Evolutionary conservation across 1,140 invertebrate species (phyloP), one percentile per base, ranked within the genome.

Genomic region (Nephotettix cincticeps): DNA sequence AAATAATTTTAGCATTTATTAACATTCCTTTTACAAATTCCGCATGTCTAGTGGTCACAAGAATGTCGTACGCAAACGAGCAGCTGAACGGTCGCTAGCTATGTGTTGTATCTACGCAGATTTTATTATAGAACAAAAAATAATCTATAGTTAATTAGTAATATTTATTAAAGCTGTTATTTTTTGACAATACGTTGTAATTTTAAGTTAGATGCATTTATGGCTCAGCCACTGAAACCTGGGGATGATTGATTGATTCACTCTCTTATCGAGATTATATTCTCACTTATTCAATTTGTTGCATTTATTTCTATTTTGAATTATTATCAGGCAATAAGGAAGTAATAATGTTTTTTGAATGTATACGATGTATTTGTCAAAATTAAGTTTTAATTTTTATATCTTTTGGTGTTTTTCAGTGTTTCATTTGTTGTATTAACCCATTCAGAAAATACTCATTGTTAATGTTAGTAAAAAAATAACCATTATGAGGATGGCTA

Each of bases 1-100:
- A 36, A 36, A 36, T 36, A 51, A 19, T n/a, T 19, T 51, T 51
- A 51, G 47, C 47, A 51, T 51, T 51, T 51, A 51, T 51, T 51
- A 51, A 51, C 47, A 51, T 51, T 51, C 47, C 47, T 51, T 51
- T 51, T 17, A n/a, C 6, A 51, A 19, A 4, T 51, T 51, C 14
- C 19, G 14, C 14, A 19, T 21, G 47, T n/a, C 14, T 51, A 11
- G 21, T 19, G 14, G 21, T 9, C 21, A 40, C 6, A 9, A 40
- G 17, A 9, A 9, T 17, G 17, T 40, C 17, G 36, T 40, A 17
- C 17, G 6, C 36, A 40, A 17, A 40, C 6, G 6, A n/a, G 14
- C 21, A 51, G 21, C 14, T 51, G 4, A 51, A 21, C 6, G 14
- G 21, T n/a, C 47, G 21, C 47, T 19, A 51, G 14, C 14, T 19